phyloP scores from a whole-genome alignment of 2,888 invertebrate genomes.

The Hypercompe scribonia region DNA sequence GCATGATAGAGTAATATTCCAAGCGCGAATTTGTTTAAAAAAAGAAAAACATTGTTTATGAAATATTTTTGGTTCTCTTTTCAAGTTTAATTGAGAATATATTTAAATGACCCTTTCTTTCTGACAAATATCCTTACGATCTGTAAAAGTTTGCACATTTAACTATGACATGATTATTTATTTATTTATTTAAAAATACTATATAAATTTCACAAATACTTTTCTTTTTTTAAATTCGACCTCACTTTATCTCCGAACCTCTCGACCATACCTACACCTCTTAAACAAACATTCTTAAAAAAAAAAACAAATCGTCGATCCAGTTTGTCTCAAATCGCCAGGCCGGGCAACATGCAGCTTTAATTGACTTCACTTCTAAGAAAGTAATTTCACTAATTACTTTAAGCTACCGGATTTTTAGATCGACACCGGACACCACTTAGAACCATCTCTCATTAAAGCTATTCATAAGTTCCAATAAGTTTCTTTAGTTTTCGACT shows the following conservation, averaged over 20 bases:
- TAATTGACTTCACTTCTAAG: slow-evolving; percentile 85
- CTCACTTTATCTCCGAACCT: slow-evolving; percentile 33
- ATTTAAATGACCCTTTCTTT: too few relatives aligned
- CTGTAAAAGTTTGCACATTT: too few relatives aligned
- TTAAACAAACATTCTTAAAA: slow-evolving; percentile 50
- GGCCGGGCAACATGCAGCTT: slow-evolving; percentile 54
- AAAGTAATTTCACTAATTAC: slow-evolving; percentile 87
- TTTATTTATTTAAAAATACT: neutral
- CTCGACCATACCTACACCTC: slow-evolving; percentile 45
- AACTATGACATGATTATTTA: too few relatives aligned
- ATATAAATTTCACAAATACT: neutral
- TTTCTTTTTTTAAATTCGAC: slow-evolving; percentile 9
- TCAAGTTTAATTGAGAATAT: too few relatives aligned
- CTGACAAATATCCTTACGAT: too few relatives aligned
- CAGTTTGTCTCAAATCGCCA: slow-evolving; percentile 55
- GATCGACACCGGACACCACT: slow-evolving; percentile 70
- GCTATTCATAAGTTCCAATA: neutral
- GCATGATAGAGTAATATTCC: too few relatives aligned
- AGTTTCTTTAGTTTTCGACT: neutral
- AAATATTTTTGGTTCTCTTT: too few relatives aligned
- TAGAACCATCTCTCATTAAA: slow-evolving; percentile 66
- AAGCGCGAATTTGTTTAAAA: too few relatives aligned
- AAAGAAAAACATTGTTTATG: too few relatives aligned
- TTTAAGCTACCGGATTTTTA: slow-evolving; percentile 83
- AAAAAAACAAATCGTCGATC: slow-evolving; percentile 54